Evolutionary conservation across 2,113 vertebrate genomes (phyloP).

Genomic region (Caracal caracal): DNA sequence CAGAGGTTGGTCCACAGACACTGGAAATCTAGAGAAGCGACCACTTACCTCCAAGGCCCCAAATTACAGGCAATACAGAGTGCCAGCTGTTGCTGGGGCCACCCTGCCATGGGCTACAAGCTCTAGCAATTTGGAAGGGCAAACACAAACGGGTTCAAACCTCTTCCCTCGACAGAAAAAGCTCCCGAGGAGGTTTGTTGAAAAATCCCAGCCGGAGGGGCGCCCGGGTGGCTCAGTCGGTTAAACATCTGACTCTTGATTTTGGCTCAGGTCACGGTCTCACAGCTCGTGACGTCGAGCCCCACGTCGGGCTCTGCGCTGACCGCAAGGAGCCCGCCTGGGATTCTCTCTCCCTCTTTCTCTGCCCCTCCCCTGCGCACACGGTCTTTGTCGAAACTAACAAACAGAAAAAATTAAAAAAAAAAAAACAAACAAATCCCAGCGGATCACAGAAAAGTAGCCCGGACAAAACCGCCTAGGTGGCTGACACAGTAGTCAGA

Average conservation of each 20-base stretch:
- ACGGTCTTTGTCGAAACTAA: not conserved
- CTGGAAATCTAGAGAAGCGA: not conserved
- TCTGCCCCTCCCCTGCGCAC: not conserved
- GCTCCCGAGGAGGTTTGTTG: not conserved
- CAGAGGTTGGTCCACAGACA: not conserved
- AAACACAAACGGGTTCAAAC: not conserved
- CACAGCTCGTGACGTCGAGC: not conserved
- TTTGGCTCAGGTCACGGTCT: not conserved
- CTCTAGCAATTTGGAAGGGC: not conserved
- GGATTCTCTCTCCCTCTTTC: not conserved
- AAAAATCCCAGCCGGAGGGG: not conserved
- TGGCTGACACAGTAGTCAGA: not conserved
- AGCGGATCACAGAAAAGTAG: fast-evolving
- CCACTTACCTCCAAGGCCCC: fast-evolving
- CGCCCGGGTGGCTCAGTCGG: not conserved
- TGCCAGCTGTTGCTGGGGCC: not conserved
- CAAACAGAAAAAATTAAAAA: not conserved
- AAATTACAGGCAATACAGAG: fast-evolving
- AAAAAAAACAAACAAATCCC: not conserved
- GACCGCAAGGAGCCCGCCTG: not conserved
- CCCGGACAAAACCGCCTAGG: fast-evolving
- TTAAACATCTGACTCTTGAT: not conserved
- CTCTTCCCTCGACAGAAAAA: not conserved
- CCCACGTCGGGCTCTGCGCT: fast-evolving
- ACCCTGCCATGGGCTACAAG: not conserved